These are phyloP conservation scores for Sarcophaga subvicina DNA, from an alignment of 2,888 invertebrate genomes.

Conservation along the genomic window DNA sequence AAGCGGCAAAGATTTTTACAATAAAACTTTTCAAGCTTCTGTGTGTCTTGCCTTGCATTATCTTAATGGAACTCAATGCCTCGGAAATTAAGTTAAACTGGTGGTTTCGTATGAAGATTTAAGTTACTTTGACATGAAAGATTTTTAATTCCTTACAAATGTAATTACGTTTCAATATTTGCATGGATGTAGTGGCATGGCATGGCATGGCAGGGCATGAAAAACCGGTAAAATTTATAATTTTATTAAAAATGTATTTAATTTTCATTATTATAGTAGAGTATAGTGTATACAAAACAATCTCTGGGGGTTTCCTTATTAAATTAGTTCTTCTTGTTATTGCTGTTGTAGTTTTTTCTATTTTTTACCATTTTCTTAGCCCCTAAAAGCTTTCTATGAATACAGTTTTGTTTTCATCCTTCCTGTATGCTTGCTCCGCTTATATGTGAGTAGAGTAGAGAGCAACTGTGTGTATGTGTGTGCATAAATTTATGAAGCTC, in stretches of 20 bases:
- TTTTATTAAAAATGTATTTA: constrained; percentile 29
- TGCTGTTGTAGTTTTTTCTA: constrained; percentile 19
- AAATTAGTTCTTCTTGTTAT: constrained; percentile 37
- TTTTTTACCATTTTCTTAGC: constrained; percentile 6
- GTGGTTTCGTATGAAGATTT: no score
- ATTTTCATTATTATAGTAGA: constrained; percentile 1
- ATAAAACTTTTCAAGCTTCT: no score
- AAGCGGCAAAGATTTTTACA: no score
- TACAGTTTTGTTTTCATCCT: constrained; percentile 58
- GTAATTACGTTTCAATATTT: neutral
- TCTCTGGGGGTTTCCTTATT: constrained; percentile 63
- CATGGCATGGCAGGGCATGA: neutral
- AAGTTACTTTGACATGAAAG: no score
- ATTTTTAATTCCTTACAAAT: neutral
- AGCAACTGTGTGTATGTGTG: neutral
- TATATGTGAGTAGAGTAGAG: neutral
- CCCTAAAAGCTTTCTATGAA: constrained; percentile 51
- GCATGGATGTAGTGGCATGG: neutral
- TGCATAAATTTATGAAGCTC: constrained; percentile 16
- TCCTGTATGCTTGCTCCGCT: constrained; percentile 8
- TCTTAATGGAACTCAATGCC: no score
- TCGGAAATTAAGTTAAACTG: no score
- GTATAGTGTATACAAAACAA: neutral
- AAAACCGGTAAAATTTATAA: neutral
- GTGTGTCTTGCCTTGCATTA: no score